These are phyloP conservation scores for Prunella himalayana DNA, from an alignment of 2,113 vertebrate genomes.

Conservation along the genomic window DNA sequence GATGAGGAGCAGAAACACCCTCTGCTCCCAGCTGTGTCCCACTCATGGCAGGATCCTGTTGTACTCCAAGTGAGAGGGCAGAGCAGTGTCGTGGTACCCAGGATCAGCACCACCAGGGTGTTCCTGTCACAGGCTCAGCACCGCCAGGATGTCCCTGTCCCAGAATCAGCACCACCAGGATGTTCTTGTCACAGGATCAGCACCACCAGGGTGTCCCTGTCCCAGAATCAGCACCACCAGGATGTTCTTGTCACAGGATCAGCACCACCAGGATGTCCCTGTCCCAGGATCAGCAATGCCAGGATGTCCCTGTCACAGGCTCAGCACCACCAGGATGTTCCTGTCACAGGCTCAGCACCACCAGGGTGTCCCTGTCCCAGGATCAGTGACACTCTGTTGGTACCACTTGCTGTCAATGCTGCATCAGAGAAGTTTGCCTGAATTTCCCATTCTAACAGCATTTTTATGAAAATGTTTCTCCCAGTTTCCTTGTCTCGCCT, in stretches of 20 bases:
- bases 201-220: no score
- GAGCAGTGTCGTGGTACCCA: no score
- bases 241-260: not conserved
- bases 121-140: not conserved
- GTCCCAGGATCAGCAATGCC: not conserved
- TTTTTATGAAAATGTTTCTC: not conserved
- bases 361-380: not conserved
- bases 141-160: rapidly evolving
- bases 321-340: not conserved
- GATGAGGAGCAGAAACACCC: rapidly evolving
- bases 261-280: not conserved
- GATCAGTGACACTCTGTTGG: not conserved
- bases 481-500: rapidly evolving
- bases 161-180: not conserved
- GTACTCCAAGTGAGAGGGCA: no score
- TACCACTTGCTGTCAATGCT: rapidly evolving
- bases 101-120: not conserved
- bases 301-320: not conserved
- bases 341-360: not conserved
- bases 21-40: not conserved
- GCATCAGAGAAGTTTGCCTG: rapidly evolving
- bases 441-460: not conserved
- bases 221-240: not conserved
- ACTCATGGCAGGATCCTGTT: no score
- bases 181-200: not conserved